Percentiles rank a stretch among this genome's conserved stretches.
phyloP scores from a whole-genome alignment of 1,140 invertebrate species.

The Cotesia vestalis region DNA sequence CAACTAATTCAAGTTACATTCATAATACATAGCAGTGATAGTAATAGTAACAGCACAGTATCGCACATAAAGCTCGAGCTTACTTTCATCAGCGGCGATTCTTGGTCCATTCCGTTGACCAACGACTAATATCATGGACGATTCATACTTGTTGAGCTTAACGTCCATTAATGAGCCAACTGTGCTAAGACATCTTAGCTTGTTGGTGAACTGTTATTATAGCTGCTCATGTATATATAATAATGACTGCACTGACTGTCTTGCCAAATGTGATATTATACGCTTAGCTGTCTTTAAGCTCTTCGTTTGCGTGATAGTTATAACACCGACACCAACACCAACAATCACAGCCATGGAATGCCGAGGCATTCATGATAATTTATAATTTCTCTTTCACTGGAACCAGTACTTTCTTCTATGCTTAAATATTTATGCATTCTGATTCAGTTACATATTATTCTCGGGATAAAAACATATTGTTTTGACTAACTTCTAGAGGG shows the following conservation, averaged over 20 bases:
- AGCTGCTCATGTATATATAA: constrained; percentile 50
- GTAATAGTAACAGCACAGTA: too few relatives aligned
- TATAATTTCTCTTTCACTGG: too few relatives aligned
- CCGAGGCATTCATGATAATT: too few relatives aligned
- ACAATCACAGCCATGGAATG: too few relatives aligned
- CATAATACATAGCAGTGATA: constrained; percentile 40
- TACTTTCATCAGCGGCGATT: constrained; percentile 17
- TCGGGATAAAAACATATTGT: too few relatives aligned
- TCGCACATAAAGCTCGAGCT: not conserved
- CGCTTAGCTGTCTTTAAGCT: too few relatives aligned
- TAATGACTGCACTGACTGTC: constrained; percentile 49
- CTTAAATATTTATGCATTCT: too few relatives aligned
- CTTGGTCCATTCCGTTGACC: constrained; percentile 49
- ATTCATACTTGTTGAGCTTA: constrained; percentile 55
- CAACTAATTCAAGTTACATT: constrained; percentile 52
- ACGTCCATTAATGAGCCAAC: constrained; percentile 60
- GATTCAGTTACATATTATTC: too few relatives aligned
- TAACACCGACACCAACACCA: too few relatives aligned
- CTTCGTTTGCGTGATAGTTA: too few relatives aligned
- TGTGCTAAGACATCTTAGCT: constrained; percentile 39
- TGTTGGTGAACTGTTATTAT: constrained; percentile 58
- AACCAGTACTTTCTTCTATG: too few relatives aligned
- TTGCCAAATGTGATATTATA: constrained; percentile 47
- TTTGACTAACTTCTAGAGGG: too few relatives aligned
- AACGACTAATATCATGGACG: constrained; percentile 49